Evolutionary conservation across 1,140 invertebrate species (phyloP), one percentile per base, ranked within the genome.

Genomic region (Drosophila eugracilis): DNA sequence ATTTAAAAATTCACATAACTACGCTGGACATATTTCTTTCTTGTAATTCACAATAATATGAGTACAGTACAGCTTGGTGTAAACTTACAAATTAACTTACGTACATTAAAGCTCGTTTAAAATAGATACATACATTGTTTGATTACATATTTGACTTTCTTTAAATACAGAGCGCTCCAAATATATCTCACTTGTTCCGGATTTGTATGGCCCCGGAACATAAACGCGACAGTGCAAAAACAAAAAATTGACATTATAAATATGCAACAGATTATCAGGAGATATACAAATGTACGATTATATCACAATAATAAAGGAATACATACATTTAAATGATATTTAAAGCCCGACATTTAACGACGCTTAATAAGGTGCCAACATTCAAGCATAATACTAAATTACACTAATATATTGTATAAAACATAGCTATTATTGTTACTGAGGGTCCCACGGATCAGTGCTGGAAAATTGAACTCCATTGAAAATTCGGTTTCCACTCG

Each of bases 301-400:
- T 88, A 88, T 88, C 83, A 88, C 83, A 88, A 88, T 88, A 89
- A 88, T 78, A 89, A 88, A 88, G 83, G 83, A 88, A 88, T 89
- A 88, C 84, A 88, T 89, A 83, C 71, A 89, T 57, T 85, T 73
- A 83, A 83, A 83, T 75, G 71, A 88, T 78, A 76, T 83, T 77
- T 67, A 69, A 71, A 83, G 75, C 79, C 66, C 63, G 50, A 63
- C 42, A 71, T 47, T 58, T 42, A 49, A 67, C 45, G 60, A 67
- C 26, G 15, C 34, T 60, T n/a, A 65, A 34, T 45, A 26, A 62
- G 44, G 63, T 75, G 71, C 72, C 53, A 47, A 63, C 50, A 60
- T 69, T 75, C 39, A 77, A 69, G 58, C 58, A 49, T 83, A 72
- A 76, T 81, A 50, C 47, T 67, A 78, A 55, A 36, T 37, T 72